Evolutionary conservation across 1,140 invertebrate species (phyloP).

Genomic region (Pantala flavescens): DNA sequence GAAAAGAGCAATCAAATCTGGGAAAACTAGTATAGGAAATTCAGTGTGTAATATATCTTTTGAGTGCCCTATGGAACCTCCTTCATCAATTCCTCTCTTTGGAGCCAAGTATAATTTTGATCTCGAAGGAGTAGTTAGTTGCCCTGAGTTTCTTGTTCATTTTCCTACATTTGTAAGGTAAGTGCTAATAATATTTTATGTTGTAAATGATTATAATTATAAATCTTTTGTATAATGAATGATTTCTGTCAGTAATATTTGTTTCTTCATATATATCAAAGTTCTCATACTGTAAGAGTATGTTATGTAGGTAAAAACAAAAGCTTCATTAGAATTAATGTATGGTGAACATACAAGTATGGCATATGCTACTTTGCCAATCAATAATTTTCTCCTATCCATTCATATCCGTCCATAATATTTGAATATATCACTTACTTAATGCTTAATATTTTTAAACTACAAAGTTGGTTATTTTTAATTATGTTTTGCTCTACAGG

Average conservation of each 20-base stretch:
- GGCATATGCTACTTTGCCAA: too few species aligned
- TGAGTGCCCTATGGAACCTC: conserved; percentile 16
- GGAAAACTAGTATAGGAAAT: conserved; percentile 22
- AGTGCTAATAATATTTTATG: conserved; percentile 23
- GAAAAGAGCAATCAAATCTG: conserved; percentile 14
- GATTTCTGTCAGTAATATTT: conserved; percentile 10
- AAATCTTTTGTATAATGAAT: neutral
- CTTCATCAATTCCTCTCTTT: conserved; percentile 57
- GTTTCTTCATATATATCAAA: conserved; percentile 6
- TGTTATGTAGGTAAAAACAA: too few species aligned
- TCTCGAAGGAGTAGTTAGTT: conserved; percentile 91
- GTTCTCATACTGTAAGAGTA: too few species aligned
- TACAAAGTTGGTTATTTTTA: neutral
- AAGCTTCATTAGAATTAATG: too few species aligned
- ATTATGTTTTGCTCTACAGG: conserved; percentile 31
- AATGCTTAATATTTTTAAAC: neutral
- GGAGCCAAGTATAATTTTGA: conserved; percentile 95
- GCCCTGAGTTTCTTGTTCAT: conserved; percentile 96
- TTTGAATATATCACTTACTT: too few species aligned
- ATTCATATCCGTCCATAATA: too few species aligned
- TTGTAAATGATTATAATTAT: neutral
- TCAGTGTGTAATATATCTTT: conserved; percentile 13
- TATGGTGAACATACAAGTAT: too few species aligned
- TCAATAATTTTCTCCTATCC: too few species aligned
- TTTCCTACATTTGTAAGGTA: conserved; percentile 73